These are phyloP conservation scores for Passer montanus DNA, from an alignment of 2,113 vertebrate species.

Conservation along the genomic window DNA sequence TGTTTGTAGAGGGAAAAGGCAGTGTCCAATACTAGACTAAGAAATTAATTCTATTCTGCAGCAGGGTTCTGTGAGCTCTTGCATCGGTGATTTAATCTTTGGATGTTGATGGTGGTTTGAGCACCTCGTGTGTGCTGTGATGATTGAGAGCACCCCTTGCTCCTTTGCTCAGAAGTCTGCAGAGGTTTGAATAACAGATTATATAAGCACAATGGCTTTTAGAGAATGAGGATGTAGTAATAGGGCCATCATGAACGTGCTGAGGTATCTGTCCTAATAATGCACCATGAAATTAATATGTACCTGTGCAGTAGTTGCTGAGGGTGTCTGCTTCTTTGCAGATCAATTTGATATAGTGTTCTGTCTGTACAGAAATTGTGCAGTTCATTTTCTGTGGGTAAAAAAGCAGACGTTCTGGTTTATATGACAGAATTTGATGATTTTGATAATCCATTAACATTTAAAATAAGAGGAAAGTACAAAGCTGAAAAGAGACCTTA, in stretches of 20 bases:
- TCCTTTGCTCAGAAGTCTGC: not conserved
- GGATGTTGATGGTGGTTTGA: not conserved
- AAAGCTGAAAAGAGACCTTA: not conserved
- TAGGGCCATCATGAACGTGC: not conserved
- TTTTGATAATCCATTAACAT: constrained; percentile 18
- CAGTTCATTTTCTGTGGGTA: not conserved
- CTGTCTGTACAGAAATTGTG: not conserved
- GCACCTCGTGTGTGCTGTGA: not conserved
- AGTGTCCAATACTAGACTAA: not conserved
- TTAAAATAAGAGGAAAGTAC: not conserved
- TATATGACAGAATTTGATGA: not conserved
- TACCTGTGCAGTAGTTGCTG: not conserved
- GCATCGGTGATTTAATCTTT: not conserved
- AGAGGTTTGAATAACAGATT: not conserved
- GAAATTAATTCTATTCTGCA: not conserved
- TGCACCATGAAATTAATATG: constrained; percentile 5
- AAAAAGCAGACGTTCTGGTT: not conserved
- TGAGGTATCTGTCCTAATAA: constrained; percentile 18
- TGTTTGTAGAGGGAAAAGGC: not conserved
- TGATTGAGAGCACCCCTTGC: not conserved
- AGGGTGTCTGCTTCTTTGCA: not conserved
- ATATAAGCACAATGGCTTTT: not conserved
- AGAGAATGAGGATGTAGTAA: not conserved
- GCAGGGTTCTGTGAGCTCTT: not conserved
- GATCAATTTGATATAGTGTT: not conserved